A percentile compares a stretch with the other conserved stretches of the same genome.
Evolutionary conservation across 92 coral and sea anemone genomes (phyloP).

Genomic region (Chrysogorgia sp.): DNA sequence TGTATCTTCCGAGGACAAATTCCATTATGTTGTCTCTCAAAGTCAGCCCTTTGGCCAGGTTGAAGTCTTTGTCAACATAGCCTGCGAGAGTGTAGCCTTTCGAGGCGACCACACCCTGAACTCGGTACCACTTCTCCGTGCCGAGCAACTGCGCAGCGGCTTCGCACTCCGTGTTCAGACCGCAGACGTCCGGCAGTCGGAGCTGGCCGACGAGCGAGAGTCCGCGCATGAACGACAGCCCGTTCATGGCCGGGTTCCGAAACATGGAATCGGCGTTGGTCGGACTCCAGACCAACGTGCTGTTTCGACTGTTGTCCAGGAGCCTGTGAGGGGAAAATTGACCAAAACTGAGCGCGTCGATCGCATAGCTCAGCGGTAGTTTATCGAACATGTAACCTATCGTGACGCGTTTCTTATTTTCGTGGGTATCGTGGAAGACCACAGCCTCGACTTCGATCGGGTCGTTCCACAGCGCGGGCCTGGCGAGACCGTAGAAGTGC

Average conservation of each 20-base stretch:
- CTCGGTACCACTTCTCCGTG: constrained; percentile 85
- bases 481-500: constrained; percentile 14
- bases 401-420: constrained; percentile 65
- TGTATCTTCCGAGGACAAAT: constrained; percentile 63
- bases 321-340: constrained; percentile 75
- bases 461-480: constrained; percentile 51
- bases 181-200: constrained; percentile 84
- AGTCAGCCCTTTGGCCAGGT: constrained; percentile 76
- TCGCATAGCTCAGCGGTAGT: constrained; percentile 78
- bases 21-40: constrained; percentile 79
- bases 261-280: constrained; percentile 80
- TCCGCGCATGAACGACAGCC: constrained; percentile 84
- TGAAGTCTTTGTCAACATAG: constrained; percentile 73
- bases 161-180: constrained; percentile 70
- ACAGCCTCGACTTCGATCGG: constrained; percentile 92
- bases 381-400: constrained; percentile 85
- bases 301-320: constrained; percentile 80
- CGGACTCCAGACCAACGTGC: constrained; percentile 78
- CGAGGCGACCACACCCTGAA: constrained; percentile 81
- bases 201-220: constrained; percentile 81
- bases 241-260: constrained; percentile 76
- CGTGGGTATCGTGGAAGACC: constrained; percentile 78
- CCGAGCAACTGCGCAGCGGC: constrained; percentile 81
- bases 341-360: constrained; percentile 75
- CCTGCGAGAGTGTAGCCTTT: constrained; percentile 75